Evolutionary conservation across 2,888 invertebrate genomes (phyloP), one percentile per base, ranked within the genome.

Genomic region (Folsomia candida): DNA sequence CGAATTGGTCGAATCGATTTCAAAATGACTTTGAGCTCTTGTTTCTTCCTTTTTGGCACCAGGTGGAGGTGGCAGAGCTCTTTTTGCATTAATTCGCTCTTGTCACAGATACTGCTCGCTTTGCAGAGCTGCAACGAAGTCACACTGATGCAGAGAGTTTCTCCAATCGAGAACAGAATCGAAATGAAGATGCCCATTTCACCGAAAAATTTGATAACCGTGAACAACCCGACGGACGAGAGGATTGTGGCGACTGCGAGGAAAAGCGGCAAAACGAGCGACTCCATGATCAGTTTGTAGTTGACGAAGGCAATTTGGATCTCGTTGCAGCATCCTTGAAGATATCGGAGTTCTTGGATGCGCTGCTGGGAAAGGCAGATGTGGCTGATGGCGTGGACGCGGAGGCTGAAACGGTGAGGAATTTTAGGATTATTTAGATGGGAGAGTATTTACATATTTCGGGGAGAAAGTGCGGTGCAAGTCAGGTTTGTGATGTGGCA

Each of bases 181-280:
- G 73, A 73, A 29, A 73, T 70, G 2, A 73, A 70, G 18, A 73
- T 70, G 25, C 73, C 73, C 27, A 73, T 26, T 29, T 73, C 73
- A 14, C 73, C 73, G 51, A 70, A 73, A 61, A 73, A 73, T 28
- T 70, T 73, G 27, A 73, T 73, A 20, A 73, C 73, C 14, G 73
- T 73, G 61, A 73, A 73, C 3, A 73, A 57, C 0, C 73, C 73
- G 22, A 70, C 27, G 20, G 73, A 73, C 20, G 73, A 73, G 27
- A 70, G 57, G 70, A 73, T 70, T 64, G 73, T 73, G 27, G 73
- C 70, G n/a, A 73, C 70, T 14, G 68, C 63, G 4, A 73, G 65
- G n/a, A 73, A 70, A 6, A 73, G 70, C 37, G 73, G 73, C 51
- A 73, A 25, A 22, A 73, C 70, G n/a, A 70, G 51, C 18, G 73